Evolutionary conservation across 2,888 invertebrate genomes (phyloP).

Genomic region (Tenthredo livida): DNA sequence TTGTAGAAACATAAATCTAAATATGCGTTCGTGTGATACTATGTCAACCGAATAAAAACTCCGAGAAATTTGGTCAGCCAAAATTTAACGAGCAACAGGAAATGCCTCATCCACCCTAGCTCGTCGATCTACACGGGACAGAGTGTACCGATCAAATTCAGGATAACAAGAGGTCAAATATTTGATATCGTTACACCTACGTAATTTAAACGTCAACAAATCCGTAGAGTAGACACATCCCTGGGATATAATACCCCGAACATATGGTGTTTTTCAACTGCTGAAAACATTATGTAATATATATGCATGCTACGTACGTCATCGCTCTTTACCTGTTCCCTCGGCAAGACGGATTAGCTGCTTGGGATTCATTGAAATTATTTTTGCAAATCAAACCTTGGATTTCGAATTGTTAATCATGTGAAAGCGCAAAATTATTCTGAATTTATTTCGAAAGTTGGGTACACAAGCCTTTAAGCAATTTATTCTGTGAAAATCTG

Average conservation of each 20-base stretch:
- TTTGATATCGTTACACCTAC: constrained; percentile 37
- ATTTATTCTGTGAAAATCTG: neutral
- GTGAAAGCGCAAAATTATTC: neutral
- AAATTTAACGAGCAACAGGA: constrained; percentile 31
- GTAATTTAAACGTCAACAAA: constrained; percentile 15
- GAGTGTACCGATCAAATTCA: constrained; percentile 24
- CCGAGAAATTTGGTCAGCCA: neutral
- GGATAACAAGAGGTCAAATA: constrained; percentile 42
- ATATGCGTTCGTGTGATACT: neutral
- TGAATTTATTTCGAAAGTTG: neutral
- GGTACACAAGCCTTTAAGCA: neutral
- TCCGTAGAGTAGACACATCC: neutral
- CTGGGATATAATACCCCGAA: neutral
- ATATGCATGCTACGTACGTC: neutral
- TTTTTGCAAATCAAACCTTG: too few relatives aligned
- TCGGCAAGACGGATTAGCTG: neutral
- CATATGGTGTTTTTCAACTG: neutral
- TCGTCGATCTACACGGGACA: neutral
- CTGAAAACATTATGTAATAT: neutral
- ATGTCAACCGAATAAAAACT: neutral
- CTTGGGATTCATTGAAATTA: neutral
- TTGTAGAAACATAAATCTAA: neutral
- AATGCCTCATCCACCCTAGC: neutral
- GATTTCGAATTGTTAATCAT: too few relatives aligned
- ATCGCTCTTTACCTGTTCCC: neutral